Evolutionary conservation across 2,797 vertebrate genomes (phyloP).

Genomic region (Schizopygopsis malacanthus): DNA sequence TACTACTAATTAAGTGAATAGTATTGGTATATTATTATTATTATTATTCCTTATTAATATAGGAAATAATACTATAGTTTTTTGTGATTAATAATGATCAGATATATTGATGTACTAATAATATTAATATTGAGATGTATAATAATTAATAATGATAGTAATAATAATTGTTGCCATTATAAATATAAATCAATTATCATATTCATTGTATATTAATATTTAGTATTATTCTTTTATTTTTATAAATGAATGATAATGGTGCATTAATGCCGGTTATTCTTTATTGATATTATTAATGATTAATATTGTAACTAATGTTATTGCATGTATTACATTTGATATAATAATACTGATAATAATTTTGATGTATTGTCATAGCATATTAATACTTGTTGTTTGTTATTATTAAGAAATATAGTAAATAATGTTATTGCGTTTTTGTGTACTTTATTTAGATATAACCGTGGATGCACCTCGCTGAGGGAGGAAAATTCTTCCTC

Average conservation of each 20-base stretch:
- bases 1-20: not conserved
- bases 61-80: not conserved
- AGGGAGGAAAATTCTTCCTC: conserved; percentile 92
- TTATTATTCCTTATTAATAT: not conserved
- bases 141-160: not conserved
- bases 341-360: not conserved
- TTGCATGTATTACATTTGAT: not conserved
- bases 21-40: not conserved
- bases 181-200: not conserved
- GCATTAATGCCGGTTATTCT: too few species aligned
- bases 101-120: not conserved
- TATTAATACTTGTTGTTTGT: not conserved
- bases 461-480: conserved; percentile 85
- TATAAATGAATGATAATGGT: not conserved
- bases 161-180: not conserved
- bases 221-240: not conserved
- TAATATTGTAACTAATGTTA: not conserved
- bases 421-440: not conserved
- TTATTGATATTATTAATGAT: not conserved
- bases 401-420: not conserved
- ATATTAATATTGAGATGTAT: not conserved
- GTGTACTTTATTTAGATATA: conserved; percentile 72
- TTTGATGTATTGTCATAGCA: too few species aligned
- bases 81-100: not conserved
- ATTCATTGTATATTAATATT: not conserved